phyloP scores from a whole-genome alignment of 2,113 vertebrate genomes.

The human (Homo sapiens) region DNA sequence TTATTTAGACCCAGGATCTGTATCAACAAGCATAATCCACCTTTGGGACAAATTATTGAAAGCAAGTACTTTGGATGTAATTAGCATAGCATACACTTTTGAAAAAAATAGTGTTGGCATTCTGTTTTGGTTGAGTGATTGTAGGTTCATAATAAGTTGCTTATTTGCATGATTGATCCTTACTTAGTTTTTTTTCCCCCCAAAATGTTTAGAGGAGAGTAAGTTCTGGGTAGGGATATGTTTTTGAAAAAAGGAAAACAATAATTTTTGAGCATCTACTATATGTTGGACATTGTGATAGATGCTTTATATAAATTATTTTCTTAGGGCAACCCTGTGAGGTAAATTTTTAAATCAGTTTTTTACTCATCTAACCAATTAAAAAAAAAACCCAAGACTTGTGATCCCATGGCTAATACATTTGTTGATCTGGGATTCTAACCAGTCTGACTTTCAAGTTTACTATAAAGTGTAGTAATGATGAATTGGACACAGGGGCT shows the following conservation, averaged over 20 bases:
- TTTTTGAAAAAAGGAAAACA: background rate
- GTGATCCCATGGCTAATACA: background rate
- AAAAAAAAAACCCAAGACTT: background rate
- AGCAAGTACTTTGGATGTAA: constrained; percentile 76
- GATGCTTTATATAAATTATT: background rate
- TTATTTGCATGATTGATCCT: background rate
- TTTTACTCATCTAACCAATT: background rate
- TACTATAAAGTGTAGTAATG: background rate
- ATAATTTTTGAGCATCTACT: background rate
- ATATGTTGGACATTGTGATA: background rate
- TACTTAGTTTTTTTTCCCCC: background rate
- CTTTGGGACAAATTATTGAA: constrained; percentile 81
- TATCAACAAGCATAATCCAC: constrained; percentile 34
- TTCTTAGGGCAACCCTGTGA: constrained; percentile 10
- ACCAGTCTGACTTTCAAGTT: background rate
- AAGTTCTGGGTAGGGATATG: background rate
- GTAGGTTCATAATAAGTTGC: constrained; percentile 22
- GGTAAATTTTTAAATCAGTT: constrained; percentile 15
- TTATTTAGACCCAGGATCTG: constrained; percentile 40
- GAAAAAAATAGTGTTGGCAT: constrained; percentile 68
- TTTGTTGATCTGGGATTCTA: background rate
- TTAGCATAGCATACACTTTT: constrained; percentile 79
- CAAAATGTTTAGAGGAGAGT: background rate
- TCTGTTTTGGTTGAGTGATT: constrained; percentile 60
- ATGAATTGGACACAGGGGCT: background rate